Conservation (phyloP, 2,888 invertebrate species). For the Calameuta idolon region DNA sequence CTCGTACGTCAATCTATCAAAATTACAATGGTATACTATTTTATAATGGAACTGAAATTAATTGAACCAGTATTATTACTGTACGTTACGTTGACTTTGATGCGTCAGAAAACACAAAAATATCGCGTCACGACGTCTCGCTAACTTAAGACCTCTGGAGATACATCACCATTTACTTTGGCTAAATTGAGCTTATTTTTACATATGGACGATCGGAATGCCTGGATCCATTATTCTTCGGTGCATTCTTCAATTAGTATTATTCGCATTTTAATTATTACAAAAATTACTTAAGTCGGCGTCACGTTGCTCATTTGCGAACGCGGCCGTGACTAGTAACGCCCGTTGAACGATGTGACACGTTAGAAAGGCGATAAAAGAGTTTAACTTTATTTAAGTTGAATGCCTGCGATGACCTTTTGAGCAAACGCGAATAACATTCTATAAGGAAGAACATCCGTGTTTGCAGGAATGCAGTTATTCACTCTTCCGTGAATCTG, state of each 20-base stretch:
- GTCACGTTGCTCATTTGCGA: background rate
- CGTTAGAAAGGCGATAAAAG: background rate
- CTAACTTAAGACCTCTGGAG: slow-evolving; percentile 29
- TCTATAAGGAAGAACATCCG: background rate
- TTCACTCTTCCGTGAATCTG: background rate
- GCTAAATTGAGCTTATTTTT: slow-evolving; percentile 16
- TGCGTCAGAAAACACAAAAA: slow-evolving; percentile 6
- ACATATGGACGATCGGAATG: background rate
- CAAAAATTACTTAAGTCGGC: background rate
- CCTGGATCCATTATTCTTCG: background rate
- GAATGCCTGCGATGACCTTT: background rate
- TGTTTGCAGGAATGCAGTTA: background rate
- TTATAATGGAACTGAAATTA: slow-evolving; percentile 17
- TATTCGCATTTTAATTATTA: background rate
- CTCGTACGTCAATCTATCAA: background rate
- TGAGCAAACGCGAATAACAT: background rate
- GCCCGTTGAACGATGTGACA: background rate
- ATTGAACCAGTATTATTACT: slow-evolving; percentile 33
- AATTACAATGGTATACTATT: slow-evolving; percentile 11
- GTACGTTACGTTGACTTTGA: slow-evolving; percentile 12
- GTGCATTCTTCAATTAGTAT: background rate
- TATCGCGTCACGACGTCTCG: background rate
- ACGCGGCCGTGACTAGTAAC: background rate
- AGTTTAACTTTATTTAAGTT: background rate
- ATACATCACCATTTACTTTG: slow-evolving; percentile 33